Percentiles rank a stretch among this genome's conserved stretches.
Conservation (phyloP, 2,113 vertebrate genomes). For the Eolophus roseicapilla region DNA sequence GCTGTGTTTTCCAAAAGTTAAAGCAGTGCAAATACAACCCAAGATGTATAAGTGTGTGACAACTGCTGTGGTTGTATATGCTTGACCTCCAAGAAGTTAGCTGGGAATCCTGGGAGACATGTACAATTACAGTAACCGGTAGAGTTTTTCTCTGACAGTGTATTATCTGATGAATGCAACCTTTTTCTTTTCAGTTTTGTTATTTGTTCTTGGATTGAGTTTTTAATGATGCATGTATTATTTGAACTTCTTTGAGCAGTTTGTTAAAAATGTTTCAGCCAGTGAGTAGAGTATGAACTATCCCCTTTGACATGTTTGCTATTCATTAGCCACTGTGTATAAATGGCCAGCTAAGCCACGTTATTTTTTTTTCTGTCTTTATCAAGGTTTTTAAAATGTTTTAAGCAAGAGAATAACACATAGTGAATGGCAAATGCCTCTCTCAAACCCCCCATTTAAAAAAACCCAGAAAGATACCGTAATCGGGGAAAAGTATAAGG, state of each 20-base stretch:
- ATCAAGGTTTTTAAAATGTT: not conserved
- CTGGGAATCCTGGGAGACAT: not conserved
- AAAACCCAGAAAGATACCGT: not conserved
- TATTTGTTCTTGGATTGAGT: not conserved
- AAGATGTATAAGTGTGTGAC: not conserved
- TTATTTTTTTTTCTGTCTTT: not conserved
- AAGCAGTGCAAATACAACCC: fast-evolving
- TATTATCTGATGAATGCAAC: not conserved
- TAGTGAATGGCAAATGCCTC: no score
- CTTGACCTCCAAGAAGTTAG: not conserved
- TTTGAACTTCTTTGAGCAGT: not conserved
- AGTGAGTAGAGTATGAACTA: not conserved
- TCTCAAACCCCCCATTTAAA: not conserved
- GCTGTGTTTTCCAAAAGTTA: not conserved
- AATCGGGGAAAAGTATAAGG: not conserved
- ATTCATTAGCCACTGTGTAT: not conserved
- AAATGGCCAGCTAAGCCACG: not conserved
- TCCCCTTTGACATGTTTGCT: not conserved
- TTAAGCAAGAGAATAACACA: not conserved
- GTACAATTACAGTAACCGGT: not conserved
- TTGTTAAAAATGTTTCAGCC: not conserved
- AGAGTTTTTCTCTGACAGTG: not conserved
- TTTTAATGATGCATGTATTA: not conserved
- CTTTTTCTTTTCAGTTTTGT: not conserved
- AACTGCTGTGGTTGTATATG: not conserved